These are phyloP conservation scores for Alcedo quadribrachys DNA, from an alignment of 2,797 vertebrate genomes.

Conservation along the genomic window DNA sequence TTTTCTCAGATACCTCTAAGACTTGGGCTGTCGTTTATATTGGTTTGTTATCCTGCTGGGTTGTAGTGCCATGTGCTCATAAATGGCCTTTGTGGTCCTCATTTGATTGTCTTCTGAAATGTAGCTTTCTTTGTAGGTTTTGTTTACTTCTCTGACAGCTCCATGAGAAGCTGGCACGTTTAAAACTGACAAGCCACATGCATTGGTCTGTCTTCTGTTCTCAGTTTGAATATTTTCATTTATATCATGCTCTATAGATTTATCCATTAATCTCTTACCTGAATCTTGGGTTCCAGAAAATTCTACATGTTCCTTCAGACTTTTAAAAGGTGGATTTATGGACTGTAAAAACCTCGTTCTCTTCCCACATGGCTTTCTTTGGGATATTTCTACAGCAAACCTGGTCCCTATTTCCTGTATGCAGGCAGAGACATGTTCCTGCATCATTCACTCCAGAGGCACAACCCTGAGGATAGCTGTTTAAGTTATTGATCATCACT, in stretches of 20 bases:
- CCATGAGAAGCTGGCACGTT: background rate
- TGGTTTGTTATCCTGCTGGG: background rate
- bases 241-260: background rate
- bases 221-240: background rate
- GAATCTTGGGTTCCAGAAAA: background rate
- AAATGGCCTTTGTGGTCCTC: background rate
- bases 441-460: background rate
- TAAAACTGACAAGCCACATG: background rate
- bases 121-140: background rate
- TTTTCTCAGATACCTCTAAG: background rate
- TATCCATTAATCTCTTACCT: background rate
- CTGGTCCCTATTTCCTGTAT: accelerated
- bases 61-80: background rate
- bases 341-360: background rate
- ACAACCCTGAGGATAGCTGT: background rate
- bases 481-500: background rate
- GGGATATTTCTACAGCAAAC: background rate
- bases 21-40: background rate
- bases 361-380: background rate
- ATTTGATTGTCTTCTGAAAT: background rate
- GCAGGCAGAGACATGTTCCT: background rate
- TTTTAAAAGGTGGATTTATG: background rate
- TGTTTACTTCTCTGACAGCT: background rate
- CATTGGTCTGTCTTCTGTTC: background rate
- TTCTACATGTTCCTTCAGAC: background rate